phyloP scores from a whole-genome alignment of 2,113 vertebrate genomes.

The Caloenas nicobarica region DNA sequence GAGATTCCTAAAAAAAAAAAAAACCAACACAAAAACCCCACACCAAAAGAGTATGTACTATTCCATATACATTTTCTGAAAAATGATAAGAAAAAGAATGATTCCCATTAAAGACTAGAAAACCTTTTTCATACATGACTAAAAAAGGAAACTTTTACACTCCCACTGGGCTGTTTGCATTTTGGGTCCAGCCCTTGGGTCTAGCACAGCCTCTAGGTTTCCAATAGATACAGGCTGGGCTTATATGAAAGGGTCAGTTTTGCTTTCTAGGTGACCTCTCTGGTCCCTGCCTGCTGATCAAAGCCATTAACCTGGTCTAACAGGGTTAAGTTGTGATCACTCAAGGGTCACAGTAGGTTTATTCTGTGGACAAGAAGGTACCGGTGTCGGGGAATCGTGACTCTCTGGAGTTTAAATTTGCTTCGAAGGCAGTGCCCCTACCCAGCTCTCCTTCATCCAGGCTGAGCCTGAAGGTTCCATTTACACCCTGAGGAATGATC shows the following conservation, averaged over 20 bases:
- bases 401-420: not conserved
- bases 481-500: not conserved
- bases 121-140: not conserved
- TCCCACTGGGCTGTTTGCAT: accelerated
- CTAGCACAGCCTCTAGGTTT: not conserved
- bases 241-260: not conserved
- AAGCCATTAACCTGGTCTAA: not conserved
- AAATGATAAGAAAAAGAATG: not conserved
- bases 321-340: not conserved
- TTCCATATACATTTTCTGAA: not conserved
- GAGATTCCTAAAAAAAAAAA: not conserved
- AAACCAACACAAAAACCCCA: too few species aligned
- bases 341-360: not conserved
- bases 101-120: not conserved
- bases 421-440: not conserved
- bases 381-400: accelerated
- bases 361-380: not conserved
- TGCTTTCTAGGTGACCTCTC: not conserved
- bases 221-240: accelerated
- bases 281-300: not conserved
- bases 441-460: not conserved
- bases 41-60: not conserved
- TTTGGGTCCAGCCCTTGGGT: not conserved
- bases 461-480: not conserved
- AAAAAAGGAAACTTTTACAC: not conserved